A percentile compares a stretch with the other conserved stretches of the same genome.
Conservation (phyloP, 2,888 invertebrate genomes). For the Caenorhabditis afra region DNA sequence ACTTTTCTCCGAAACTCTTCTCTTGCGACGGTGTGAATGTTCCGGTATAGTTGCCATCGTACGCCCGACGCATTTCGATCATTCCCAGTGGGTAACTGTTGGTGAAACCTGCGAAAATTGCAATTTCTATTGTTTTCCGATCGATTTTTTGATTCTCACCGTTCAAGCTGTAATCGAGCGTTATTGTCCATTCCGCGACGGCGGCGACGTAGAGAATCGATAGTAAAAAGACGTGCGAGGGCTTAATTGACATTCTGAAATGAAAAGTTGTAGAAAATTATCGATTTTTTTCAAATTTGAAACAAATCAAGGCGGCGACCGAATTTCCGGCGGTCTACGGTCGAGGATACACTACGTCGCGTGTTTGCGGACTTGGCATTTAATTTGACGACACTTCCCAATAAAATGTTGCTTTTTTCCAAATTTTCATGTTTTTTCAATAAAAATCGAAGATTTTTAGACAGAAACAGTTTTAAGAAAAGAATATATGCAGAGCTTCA, state of each 20-base stretch:
- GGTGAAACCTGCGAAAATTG: conserved; percentile 53
- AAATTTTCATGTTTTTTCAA: conserved; percentile 9
- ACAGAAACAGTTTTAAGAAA: too few species aligned
- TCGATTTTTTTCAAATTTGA: conserved; percentile 20
- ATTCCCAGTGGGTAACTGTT: conserved; percentile 61
- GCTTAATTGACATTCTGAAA: conserved; percentile 33
- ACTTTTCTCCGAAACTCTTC: conserved; percentile 49
- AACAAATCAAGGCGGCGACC: conserved; percentile 14
- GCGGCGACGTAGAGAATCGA: not conserved
- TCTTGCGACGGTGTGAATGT: conserved; percentile 58
- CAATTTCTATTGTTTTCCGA: not conserved
- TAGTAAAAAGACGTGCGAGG: not conserved
- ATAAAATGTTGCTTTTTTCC: conserved; percentile 6
- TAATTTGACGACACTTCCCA: conserved; percentile 21
- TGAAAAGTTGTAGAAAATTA: not conserved
- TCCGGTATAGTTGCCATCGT: conserved; percentile 75
- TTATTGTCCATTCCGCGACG: conserved; percentile 57
- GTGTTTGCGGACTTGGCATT: conserved; percentile 25
- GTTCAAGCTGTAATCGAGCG: conserved; percentile 63
- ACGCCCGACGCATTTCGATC: conserved; percentile 60
- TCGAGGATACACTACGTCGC: conserved; percentile 12
- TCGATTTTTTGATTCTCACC: conserved; percentile 22
- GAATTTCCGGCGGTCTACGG: conserved; percentile 32
- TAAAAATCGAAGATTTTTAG: too few species aligned
- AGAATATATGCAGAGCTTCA: not conserved